Conservation (phyloP, 2,113 vertebrate species). For the Petrocephalus zakoni region DNA sequence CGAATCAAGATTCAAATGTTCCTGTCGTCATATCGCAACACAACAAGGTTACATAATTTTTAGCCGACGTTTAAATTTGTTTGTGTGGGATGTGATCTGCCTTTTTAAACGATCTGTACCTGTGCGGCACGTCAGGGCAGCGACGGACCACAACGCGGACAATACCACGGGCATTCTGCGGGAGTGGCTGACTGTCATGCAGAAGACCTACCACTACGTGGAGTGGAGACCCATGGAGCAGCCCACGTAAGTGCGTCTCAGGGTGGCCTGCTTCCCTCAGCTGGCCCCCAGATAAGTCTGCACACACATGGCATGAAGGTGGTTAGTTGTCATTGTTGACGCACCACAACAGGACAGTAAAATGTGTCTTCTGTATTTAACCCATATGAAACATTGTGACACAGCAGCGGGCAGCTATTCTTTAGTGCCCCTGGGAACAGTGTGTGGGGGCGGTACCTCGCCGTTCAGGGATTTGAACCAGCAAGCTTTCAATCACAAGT, state of each 20-base stretch:
- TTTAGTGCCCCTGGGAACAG: too few species aligned
- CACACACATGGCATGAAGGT: neutral
- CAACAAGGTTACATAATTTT: neutral
- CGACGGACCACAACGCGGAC: slow-evolving; percentile 85
- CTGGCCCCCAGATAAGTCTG: neutral
- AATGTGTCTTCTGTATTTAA: too few species aligned
- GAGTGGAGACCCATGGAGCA: slow-evolving; percentile 74
- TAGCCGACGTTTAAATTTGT: neutral
- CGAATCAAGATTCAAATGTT: neutral
- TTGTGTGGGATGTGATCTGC: neutral
- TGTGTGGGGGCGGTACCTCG: too few species aligned
- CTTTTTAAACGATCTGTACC: neutral
- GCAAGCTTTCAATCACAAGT: too few species aligned
- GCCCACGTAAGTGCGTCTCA: slow-evolving; percentile 63
- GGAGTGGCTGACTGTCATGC: slow-evolving; percentile 79
- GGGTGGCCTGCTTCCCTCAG: neutral
- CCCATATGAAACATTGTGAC: too few species aligned
- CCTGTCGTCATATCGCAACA: neutral
- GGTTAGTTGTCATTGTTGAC: too few species aligned
- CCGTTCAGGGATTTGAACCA: too few species aligned
- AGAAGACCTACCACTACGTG: slow-evolving; percentile 71
- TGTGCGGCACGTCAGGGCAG: slow-evolving; percentile 66
- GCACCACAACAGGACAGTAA: too few species aligned
- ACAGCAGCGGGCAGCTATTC: too few species aligned
- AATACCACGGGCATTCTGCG: slow-evolving; percentile 76